Evolutionary conservation across 1,140 invertebrate genomes (phyloP).

Genomic region (Drosophila parabipectinata): DNA sequence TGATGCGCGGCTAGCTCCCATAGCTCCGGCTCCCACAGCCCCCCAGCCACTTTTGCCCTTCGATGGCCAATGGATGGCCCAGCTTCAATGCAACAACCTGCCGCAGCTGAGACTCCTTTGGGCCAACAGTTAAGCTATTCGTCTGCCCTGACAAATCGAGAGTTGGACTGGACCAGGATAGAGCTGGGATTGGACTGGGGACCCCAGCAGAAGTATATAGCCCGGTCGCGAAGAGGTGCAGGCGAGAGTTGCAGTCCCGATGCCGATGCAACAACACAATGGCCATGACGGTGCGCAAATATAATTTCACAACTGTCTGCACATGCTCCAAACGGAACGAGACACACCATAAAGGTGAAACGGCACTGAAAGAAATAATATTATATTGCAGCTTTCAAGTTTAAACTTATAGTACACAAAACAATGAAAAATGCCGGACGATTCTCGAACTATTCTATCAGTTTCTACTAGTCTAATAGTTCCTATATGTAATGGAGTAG

Average conservation of each 20-base stretch:
- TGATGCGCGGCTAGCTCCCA: slow-evolving; percentile 49
- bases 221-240: not conserved
- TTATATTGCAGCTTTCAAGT: not conserved
- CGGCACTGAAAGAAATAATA: slow-evolving; percentile 23
- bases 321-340: slow-evolving; percentile 67
- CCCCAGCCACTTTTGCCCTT: slow-evolving; percentile 9
- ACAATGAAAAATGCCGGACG: too few relatives aligned
- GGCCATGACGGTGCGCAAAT: slow-evolving; percentile 78
- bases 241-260: slow-evolving; percentile 17
- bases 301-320: slow-evolving; percentile 83
- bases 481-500: too few relatives aligned
- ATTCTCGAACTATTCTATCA: too few relatives aligned
- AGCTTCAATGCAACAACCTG: slow-evolving; percentile 41
- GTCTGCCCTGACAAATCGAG: slow-evolving; percentile 77
- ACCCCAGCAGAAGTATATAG: slow-evolving; percentile 8
- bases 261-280: slow-evolving; percentile 57
- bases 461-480: too few relatives aligned
- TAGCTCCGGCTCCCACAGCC: slow-evolving; percentile 26
- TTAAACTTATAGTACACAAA: too few relatives aligned
- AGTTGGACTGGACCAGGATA: slow-evolving; percentile 22
- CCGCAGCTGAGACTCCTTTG: slow-evolving; percentile 19
- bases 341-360: slow-evolving; percentile 31
- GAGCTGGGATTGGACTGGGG: slow-evolving; percentile 1
- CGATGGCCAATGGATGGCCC: slow-evolving; percentile 12
- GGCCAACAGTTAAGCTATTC: slow-evolving; percentile 73